phyloP scores from a whole-genome alignment of 2,113 vertebrate genomes.

The Mesitornis unicolor region DNA sequence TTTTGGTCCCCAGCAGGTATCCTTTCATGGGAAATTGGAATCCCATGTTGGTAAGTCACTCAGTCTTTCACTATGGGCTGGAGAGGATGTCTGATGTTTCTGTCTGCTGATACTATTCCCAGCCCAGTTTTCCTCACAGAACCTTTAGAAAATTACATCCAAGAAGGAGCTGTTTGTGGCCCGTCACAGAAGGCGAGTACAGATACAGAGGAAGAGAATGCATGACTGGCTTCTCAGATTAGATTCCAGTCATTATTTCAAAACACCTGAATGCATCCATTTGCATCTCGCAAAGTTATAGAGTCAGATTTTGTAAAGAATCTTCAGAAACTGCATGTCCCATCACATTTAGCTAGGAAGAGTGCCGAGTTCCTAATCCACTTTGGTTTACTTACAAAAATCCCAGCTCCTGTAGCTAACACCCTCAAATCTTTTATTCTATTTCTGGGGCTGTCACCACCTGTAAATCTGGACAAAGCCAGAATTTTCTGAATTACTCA shows the following conservation, averaged over 20 bases:
- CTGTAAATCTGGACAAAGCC: conserved; percentile 20
- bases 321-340: neutral
- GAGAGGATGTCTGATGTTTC: neutral
- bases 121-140: neutral
- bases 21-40: neutral
- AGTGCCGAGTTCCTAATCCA: neutral
- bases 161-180: neutral
- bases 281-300: neutral
- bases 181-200: neutral
- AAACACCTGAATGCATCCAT: neutral
- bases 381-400: neutral
- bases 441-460: conserved; percentile 16
- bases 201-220: neutral
- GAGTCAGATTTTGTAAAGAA: neutral
- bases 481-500: conserved; percentile 54
- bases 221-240: neutral
- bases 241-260: neutral
- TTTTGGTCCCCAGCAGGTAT: neutral
- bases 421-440: neutral
- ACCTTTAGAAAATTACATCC: neutral
- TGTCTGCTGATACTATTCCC: neutral
- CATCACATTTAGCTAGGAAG: neutral
- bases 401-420: neutral
- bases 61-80: neutral
- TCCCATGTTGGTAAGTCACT: neutral